A percentile compares a stretch with the other conserved stretches of the same genome.
Evolutionary conservation across 2,888 invertebrate species (phyloP).

Genomic region (Harpalus rufipes): DNA sequence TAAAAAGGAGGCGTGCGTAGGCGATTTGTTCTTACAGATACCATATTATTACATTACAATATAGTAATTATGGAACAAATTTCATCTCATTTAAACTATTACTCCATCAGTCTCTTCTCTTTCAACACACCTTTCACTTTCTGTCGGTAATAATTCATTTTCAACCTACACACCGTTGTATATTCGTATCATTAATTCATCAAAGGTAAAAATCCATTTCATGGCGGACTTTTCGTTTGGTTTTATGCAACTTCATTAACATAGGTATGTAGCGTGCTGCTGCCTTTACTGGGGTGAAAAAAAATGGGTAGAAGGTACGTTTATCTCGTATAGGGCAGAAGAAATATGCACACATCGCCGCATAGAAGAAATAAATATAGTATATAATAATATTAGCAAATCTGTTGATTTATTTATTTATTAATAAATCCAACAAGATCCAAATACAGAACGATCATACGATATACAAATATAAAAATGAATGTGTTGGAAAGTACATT

Average conservation of each 20-base stretch:
- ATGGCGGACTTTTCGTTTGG: not conserved
- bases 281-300: not conserved
- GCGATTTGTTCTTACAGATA: no score
- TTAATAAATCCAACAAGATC: no score
- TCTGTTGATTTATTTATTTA: no score
- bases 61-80: not conserved
- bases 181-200: not conserved
- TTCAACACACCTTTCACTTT: not conserved
- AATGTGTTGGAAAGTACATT: no score
- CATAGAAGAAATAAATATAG: no score
- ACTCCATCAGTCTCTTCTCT: not conserved
- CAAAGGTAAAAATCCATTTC: not conserved
- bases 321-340: not conserved
- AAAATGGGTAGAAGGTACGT: not conserved
- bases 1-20: no score
- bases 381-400: no score
- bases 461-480: no score
- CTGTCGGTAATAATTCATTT: not conserved
- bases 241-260: slow-evolving; percentile 19
- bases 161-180: not conserved
- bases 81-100: not conserved
- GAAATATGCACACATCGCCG: not conserved
- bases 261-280: not conserved
- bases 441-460: no score
- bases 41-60: no score